These are phyloP conservation scores for Capitulum mitella DNA, from an alignment of 2,888 invertebrate species.

Conservation along the genomic window DNA sequence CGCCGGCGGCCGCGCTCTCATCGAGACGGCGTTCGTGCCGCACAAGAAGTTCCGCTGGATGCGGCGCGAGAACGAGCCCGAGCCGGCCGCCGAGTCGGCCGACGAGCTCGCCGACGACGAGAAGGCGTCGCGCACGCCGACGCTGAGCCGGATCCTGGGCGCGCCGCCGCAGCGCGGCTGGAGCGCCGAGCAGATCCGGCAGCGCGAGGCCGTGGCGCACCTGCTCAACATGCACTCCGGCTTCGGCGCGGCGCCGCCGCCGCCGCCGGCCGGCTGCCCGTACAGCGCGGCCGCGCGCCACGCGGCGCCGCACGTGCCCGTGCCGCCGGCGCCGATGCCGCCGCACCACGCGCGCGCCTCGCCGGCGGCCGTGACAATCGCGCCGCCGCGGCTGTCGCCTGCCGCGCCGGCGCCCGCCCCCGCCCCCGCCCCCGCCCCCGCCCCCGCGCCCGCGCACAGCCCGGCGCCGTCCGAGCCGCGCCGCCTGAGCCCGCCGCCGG, in stretches of 20 bases:
- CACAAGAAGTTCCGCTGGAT: constrained; percentile 79
- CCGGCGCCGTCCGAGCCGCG: constrained; percentile 23
- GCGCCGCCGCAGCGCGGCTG: constrained; percentile 30
- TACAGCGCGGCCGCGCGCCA: constrained; percentile 63
- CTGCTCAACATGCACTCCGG: constrained; percentile 25
- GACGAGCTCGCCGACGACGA: constrained; percentile 33
- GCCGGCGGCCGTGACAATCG: constrained; percentile 23
- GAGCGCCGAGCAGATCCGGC: constrained; percentile 32
- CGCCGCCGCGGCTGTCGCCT: constrained; percentile 44
- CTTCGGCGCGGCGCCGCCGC: constrained; percentile 42
- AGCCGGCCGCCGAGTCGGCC: constrained; percentile 32
- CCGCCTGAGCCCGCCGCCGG: not conserved
- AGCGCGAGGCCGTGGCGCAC: constrained; percentile 15
- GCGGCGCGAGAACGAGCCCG: constrained; percentile 55
- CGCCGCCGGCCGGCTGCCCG: constrained; percentile 69
- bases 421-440: constrained; percentile 42
- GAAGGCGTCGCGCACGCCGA: constrained; percentile 41
- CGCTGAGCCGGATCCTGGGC: constrained; percentile 39
- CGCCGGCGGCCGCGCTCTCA: constrained; percentile 79
- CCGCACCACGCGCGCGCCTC: constrained; percentile 27
- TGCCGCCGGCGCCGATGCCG: constrained; percentile 30
- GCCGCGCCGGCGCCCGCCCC: constrained; percentile 52
- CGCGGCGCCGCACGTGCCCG: constrained; percentile 21
- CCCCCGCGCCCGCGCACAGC: constrained; percentile 34
- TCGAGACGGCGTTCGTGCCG: constrained; percentile 92